Conservation (phyloP, 1,140 invertebrate species). For the Drosophila repletoides region DNA sequence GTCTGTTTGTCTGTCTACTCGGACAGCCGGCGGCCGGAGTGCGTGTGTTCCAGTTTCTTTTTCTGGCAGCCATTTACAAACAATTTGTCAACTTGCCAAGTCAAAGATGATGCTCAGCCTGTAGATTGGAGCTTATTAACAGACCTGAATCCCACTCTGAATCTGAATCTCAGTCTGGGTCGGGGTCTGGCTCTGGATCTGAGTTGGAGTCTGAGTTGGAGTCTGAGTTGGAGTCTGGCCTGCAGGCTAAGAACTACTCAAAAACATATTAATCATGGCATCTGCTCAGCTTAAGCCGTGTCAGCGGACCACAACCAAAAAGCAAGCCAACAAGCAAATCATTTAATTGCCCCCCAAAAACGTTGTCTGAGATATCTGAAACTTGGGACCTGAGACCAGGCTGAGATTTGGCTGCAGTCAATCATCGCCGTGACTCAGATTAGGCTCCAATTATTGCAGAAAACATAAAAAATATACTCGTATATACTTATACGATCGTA, state of each 20-base stretch:
- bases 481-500: not conserved
- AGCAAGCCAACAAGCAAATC: slow-evolving; percentile 46
- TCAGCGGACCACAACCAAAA: slow-evolving; percentile 37
- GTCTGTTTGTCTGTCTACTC: not conserved
- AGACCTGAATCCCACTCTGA: not conserved
- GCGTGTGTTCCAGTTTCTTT: slow-evolving; percentile 79
- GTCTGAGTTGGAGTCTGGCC: slow-evolving; percentile 32
- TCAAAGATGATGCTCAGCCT: not conserved
- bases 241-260: slow-evolving; percentile 73
- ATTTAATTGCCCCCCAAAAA: slow-evolving; percentile 62
- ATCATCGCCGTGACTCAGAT: slow-evolving; percentile 33
- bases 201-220: not conserved
- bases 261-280: slow-evolving; percentile 78
- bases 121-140: not conserved
- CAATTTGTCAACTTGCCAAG: slow-evolving; percentile 68
- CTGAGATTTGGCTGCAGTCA: not conserved
- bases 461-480: not conserved
- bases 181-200: slow-evolving; percentile 45
- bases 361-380: not conserved
- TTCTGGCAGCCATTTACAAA: slow-evolving; percentile 72
- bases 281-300: slow-evolving; percentile 34
- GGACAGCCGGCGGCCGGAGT: slow-evolving; percentile 29
- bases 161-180: not conserved
- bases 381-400: not conserved
- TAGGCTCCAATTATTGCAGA: slow-evolving; percentile 30